phyloP scores from a whole-genome alignment of 2,113 vertebrate species.

The Lycocorax pyrrhopterus region DNA sequence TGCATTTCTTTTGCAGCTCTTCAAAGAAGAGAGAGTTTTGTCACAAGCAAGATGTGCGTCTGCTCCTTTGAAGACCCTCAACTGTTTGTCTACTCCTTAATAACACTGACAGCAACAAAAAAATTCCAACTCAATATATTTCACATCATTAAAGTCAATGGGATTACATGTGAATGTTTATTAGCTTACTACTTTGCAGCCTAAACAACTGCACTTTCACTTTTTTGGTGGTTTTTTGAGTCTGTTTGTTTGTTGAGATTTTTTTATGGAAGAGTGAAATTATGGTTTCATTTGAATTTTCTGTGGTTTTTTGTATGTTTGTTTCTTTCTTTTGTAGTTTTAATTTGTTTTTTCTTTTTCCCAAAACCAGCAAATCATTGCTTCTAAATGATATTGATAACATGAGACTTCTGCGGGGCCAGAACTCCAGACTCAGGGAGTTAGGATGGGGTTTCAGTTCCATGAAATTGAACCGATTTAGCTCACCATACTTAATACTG shows the following conservation, averaged over 20 bases:
- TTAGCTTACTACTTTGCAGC: neutral
- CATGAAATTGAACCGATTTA: neutral
- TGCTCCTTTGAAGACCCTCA: neutral
- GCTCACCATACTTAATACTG: neutral
- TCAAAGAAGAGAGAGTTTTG: neutral
- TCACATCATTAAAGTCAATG: neutral
- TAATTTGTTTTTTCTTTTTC: neutral
- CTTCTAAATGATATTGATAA: neutral
- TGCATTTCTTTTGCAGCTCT: neutral
- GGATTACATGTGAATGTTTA: neutral
- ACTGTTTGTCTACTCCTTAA: neutral
- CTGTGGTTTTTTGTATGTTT: neutral
- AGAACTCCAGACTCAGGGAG: neutral
- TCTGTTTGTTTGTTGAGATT: no score
- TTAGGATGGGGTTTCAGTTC: neutral
- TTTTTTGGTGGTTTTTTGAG: accelerated
- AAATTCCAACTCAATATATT: neutral
- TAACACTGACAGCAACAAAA: neutral
- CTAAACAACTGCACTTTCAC: neutral
- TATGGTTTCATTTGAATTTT: neutral
- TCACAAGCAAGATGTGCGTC: neutral
- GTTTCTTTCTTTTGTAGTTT: neutral
- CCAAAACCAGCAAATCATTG: neutral
- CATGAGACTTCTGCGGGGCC: neutral
- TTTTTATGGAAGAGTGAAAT: accelerated